Evolutionary conservation across 2,888 invertebrate genomes (phyloP), one percentile per base, ranked within the genome.

Genomic region (Siphonodentalium dalli): DNA sequence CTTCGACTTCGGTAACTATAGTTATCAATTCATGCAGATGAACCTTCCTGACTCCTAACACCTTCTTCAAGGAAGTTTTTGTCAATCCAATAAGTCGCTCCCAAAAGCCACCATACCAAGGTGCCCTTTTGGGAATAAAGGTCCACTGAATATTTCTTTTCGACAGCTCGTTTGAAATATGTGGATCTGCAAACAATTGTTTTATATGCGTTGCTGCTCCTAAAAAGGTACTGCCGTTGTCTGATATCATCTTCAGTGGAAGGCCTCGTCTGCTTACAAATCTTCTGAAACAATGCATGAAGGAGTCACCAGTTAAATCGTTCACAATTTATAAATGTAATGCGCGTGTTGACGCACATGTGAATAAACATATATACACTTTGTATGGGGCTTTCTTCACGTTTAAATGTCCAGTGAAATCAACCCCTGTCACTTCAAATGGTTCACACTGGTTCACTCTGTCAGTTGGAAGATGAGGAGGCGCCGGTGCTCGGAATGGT

Each of bases 321-420:
- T 42, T 33, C 8, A 57, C 54, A 11, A 58, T 11, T 44, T 63
- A 59, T 13, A 63, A 37, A 45, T 63, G 62, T 8, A 61, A 52
- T 1, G 61, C 52, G 31, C 62, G 38, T 9, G 56, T 59, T 24
- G 15, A 44, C 1, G 52, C 53, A 45, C 59, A 62, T 20, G 62
- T 61, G 47, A 56, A 55, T 5, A 55, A 47, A 31, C 53, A 55
- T 20, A 54, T 51, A 31, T 62, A 59, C 6, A 28, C 54, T 48
- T 63, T 61, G 24, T 9, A 18, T 29, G 40, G 29, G 15, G 41
- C 13, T 11, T 48, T 49, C n/a, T n/a, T n/a, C 2, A 61, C 44
- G 18, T 44, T 43, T 7, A 49, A 20, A 11, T 41, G 34, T 11
- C 57, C 61, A 2, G 54, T 45, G 38, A 54, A 58, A 39, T 61